These are phyloP conservation scores for Acrocephalus scirpaceus DNA, from an alignment of 2,797 vertebrate genomes.

Conservation along the genomic window DNA sequence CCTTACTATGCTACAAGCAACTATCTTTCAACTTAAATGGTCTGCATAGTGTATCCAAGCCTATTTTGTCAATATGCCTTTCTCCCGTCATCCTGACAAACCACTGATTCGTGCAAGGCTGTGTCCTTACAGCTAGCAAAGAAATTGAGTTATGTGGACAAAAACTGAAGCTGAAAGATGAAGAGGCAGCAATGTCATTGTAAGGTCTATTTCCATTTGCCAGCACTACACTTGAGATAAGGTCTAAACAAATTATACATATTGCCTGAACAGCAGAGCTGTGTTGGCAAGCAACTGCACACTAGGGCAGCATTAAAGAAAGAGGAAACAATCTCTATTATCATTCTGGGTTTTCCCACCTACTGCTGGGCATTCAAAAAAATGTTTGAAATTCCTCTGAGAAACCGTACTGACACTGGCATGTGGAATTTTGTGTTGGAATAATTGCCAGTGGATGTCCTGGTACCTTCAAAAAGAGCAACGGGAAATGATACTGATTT, in stretches of 20 bases:
- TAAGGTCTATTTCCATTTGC: background rate
- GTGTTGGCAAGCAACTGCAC: background rate
- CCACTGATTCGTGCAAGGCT: fast-evolving
- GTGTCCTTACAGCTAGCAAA: background rate
- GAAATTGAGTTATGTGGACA: background rate
- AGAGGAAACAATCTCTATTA: background rate
- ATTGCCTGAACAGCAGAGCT: background rate
- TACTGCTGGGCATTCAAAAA: background rate
- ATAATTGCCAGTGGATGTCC: background rate
- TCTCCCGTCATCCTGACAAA: background rate
- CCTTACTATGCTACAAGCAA: background rate
- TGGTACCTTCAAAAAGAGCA: background rate
- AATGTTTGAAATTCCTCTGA: background rate
- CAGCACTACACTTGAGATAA: background rate
- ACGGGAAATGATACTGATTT: background rate
- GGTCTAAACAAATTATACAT: background rate
- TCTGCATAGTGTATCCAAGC: background rate
- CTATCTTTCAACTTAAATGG: background rate
- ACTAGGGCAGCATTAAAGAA: background rate
- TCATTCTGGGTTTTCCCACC: background rate
- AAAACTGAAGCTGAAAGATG: background rate
- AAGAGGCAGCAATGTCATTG: background rate
- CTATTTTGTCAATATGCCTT: background rate
- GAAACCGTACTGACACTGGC: background rate
- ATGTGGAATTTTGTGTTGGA: background rate